Conservation (phyloP, 1,140 invertebrate genomes). For the Nasonia longicornis region DNA sequence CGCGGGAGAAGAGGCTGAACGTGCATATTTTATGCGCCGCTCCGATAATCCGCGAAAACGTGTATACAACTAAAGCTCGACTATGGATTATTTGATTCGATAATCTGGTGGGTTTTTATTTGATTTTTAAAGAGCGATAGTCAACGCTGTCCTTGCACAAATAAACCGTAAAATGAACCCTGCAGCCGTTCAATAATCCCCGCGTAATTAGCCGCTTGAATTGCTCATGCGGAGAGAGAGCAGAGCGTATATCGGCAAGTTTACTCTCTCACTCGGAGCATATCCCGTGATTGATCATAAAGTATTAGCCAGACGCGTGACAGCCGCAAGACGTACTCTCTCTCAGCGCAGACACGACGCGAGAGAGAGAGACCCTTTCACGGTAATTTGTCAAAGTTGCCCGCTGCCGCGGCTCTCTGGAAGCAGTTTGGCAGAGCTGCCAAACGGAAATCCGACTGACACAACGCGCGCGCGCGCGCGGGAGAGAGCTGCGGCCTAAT, state of each 20-base stretch:
- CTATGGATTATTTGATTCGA: no score
- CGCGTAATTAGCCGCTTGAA: conserved; percentile 15
- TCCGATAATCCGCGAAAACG: no score
- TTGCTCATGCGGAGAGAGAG: not conserved
- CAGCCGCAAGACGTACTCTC: not conserved
- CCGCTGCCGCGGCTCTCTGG: not conserved
- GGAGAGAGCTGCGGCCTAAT: conserved; percentile 35
- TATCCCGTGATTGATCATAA: conserved; percentile 39
- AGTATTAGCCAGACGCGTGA: conserved; percentile 21
- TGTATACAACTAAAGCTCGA: no score
- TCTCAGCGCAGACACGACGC: conserved; percentile 6
- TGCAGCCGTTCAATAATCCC: not conserved
- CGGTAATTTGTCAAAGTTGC: conserved; percentile 43
- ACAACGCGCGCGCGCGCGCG: not conserved
- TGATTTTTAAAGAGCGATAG: not conserved
- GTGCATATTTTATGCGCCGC: no score
- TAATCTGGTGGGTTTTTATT: no score
- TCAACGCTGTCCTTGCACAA: no score
- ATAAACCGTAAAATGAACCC: no score
- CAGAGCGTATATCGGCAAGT: not conserved
- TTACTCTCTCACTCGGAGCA: not conserved
- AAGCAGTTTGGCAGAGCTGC: conserved; percentile 27
- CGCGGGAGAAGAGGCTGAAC: no score
- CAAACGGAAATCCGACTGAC: conserved; percentile 32
- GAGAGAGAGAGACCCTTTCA: not conserved